Base-by-base conservation (phyloP, 1,140 invertebrate species). In the Polypedilum pembai region DNA sequence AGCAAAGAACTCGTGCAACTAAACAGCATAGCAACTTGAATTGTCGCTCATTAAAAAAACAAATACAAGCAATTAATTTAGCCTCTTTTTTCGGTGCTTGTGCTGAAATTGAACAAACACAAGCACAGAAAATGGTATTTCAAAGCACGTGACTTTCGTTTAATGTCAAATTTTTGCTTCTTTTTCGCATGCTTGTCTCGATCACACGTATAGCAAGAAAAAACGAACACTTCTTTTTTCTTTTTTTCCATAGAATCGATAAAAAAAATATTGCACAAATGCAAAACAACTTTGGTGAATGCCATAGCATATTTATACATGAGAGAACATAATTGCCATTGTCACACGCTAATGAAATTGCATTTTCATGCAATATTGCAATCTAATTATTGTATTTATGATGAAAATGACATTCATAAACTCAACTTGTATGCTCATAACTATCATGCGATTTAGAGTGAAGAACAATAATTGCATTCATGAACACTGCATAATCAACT, bases 361-460 rank as follows among this genome's bases (percentile, higher is more conserved):
- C 45, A 56, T n/a, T 56, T 56, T 56, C 45, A 56, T 56, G 45
- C 45, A 56, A 56, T 56, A 56, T 12, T 56, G 45, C 45, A 56
- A 56, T 12, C 15, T 56, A 56, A 56, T 56, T 56, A 56, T 56
- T 12, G n/a, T 56, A 12, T 56, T 56, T 56, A 56, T 56, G 45
- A 56, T 56, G 45, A 56, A 56, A 56, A 56, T 56, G 45, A 56
- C 45, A 56, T 56, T n/a, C 8, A 56, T 15, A 56, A 12, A 56
- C 12, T n/a, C 12, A 15, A n/a, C 12, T 15, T n/a, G 45, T 56
- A 56, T 15, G n/a, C 45, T n/a, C 45, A 56, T 15, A 45, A 3
- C 8, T 3, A 12, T 12, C 10, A 21, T 72, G 66, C 66, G n/a
- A 72, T 17, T 72, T 21, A 21, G 4, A 21, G 24, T 15, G 18